Evolutionary conservation across 1,140 invertebrate genomes (phyloP).

Genomic region (Calycopis cecrops): DNA sequence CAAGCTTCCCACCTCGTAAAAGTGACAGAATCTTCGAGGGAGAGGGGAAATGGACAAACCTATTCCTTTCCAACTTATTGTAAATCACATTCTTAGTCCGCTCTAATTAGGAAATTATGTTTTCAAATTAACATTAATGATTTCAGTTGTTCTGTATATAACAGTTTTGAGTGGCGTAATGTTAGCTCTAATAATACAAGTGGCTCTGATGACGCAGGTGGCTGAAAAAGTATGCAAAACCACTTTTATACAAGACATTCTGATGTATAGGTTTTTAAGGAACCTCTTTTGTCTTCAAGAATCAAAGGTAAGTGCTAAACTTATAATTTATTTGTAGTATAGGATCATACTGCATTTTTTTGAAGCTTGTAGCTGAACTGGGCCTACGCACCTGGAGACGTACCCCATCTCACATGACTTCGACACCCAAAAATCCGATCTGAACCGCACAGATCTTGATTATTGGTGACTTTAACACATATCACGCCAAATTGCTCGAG

Average conservation of each 20-base stretch:
- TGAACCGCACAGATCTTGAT: no score
- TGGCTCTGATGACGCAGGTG: slow-evolving; percentile 39
- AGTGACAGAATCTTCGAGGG: no score
- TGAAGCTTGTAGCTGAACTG: slow-evolving; percentile 2
- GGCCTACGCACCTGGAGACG: background rate
- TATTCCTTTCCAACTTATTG: no score
- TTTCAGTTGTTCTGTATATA: slow-evolving; percentile 56
- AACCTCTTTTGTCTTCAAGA: slow-evolving; percentile 45
- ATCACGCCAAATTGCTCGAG: no score
- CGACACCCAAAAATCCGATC: no score
- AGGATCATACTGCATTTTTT: no score
- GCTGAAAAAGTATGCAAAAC: slow-evolving; percentile 36
- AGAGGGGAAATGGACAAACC: no score
- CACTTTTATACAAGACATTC: slow-evolving; percentile 30
- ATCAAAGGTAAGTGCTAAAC: slow-evolving; percentile 41
- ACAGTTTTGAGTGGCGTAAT: slow-evolving; percentile 44
- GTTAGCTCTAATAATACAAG: slow-evolving; percentile 43
- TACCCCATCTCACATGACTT: no score
- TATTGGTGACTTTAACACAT: no score
- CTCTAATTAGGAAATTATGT: no score
- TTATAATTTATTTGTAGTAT: slow-evolving; percentile 14
- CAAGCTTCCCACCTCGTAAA: no score
- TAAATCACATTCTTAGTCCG: no score
- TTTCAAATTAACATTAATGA: slow-evolving; percentile 8
- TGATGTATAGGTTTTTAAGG: slow-evolving; percentile 37